These are phyloP conservation scores for Diogma glabrata DNA, from an alignment of 2,888 invertebrate species.

Conservation along the genomic window DNA sequence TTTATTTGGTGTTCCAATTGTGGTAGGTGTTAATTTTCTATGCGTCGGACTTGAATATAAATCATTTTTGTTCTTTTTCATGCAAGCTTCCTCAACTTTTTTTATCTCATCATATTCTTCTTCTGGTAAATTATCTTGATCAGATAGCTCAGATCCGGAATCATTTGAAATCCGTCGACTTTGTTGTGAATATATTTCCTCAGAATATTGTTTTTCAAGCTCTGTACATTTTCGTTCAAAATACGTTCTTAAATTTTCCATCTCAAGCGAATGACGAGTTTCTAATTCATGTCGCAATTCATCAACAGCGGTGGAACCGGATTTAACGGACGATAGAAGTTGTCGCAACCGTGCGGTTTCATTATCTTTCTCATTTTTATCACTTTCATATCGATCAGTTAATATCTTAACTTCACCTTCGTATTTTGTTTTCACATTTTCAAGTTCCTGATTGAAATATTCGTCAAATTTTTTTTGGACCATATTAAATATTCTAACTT, in stretches of 20 bases:
- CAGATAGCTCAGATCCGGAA: slow-evolving; percentile 31
- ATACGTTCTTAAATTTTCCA: slow-evolving; percentile 67
- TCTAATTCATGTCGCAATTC: slow-evolving; percentile 48
- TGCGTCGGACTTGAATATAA: slow-evolving; percentile 33
- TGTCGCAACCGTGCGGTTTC: slow-evolving; percentile 43
- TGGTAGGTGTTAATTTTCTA: slow-evolving; percentile 32
- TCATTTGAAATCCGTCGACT: slow-evolving; percentile 45
- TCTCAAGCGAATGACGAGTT: slow-evolving; percentile 56
- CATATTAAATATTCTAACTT: slow-evolving; percentile 34
- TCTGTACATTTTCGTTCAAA: slow-evolving; percentile 72
- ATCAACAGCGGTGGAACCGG: slow-evolving; percentile 44
- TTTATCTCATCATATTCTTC: slow-evolving; percentile 23
- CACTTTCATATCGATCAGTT: slow-evolving; percentile 39
- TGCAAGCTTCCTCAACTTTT: slow-evolving; percentile 15
- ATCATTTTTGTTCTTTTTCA: slow-evolving; percentile 30
- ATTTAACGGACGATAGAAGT: slow-evolving; percentile 44
- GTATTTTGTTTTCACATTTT: slow-evolving; percentile 34
- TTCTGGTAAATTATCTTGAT: slow-evolving; percentile 30
- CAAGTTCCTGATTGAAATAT: slow-evolving; percentile 42
- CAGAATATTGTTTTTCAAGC: slow-evolving; percentile 66
- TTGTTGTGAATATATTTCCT: slow-evolving; percentile 55
- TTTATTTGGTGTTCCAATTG: slow-evolving; percentile 6
- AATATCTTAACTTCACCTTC: slow-evolving; percentile 30
- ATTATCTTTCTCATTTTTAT: slow-evolving; percentile 42
- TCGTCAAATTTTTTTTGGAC: slow-evolving; percentile 45